Conservation (phyloP, 2,797 vertebrate species). For the Rhodeus uyekii region DNA sequence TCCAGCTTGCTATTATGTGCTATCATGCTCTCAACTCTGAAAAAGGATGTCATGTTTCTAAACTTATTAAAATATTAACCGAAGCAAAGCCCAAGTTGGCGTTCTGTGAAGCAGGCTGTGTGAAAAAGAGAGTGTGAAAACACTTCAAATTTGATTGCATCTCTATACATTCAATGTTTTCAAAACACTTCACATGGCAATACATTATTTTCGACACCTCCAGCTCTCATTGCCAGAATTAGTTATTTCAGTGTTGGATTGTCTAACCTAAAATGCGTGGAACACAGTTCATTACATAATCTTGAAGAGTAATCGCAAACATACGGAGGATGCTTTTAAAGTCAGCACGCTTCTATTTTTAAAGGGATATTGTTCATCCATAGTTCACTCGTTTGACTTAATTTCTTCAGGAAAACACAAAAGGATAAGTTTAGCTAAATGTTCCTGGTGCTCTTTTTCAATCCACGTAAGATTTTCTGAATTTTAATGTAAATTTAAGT, state of each 20-base stretch:
- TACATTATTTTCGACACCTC: background rate
- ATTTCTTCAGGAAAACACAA: background rate
- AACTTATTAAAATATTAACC: constrained; percentile 23
- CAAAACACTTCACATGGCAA: background rate
- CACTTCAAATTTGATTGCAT: constrained; percentile 13
- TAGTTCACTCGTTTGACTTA: background rate
- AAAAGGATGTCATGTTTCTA: constrained; percentile 42
- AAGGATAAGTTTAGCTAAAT: background rate
- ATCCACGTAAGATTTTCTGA: too few species aligned
- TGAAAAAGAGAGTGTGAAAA: background rate
- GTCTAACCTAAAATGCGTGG: constrained; percentile 1
- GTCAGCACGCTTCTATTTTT: background rate
- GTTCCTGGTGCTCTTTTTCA: background rate
- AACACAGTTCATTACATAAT: constrained; percentile 9
- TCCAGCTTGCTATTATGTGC: constrained; percentile 35
- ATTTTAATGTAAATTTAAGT: background rate
- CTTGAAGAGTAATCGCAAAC: constrained; percentile 1
- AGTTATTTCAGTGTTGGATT: background rate
- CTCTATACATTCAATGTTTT: background rate
- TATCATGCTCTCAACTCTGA: constrained; percentile 42
- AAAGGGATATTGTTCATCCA: background rate
- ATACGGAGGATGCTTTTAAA: background rate
- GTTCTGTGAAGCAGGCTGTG: background rate
- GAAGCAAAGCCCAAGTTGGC: constrained; percentile 32
- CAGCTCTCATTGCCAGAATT: background rate